Percentiles rank a stretch among this genome's conserved stretches.
These are phyloP conservation scores for Trachurus trachurus DNA, from an alignment of 2,797 vertebrate genomes.

Conservation along the genomic window DNA sequence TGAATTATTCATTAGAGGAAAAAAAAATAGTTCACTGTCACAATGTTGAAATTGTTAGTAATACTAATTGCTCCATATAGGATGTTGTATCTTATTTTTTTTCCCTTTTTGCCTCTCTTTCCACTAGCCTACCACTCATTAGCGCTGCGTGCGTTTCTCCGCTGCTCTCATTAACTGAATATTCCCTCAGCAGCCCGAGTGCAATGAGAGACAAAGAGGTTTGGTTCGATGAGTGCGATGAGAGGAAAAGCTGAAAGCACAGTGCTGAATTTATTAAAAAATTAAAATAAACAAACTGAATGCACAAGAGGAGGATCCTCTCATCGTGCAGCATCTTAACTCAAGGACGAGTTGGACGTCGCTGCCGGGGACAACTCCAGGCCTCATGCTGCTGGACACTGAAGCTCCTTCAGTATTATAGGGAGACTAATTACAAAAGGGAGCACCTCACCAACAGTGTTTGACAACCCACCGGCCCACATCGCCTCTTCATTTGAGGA, in stretches of 20 bases:
- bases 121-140: slow-evolving; percentile 27
- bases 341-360: not conserved
- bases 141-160: slow-evolving; percentile 21
- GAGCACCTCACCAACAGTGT: slow-evolving; percentile 3
- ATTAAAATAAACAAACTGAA: not conserved
- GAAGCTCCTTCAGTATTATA: not conserved
- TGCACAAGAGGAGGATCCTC: not conserved
- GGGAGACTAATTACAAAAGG: slow-evolving; percentile 17
- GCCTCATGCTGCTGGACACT: slow-evolving; percentile 12
- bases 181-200: slow-evolving; percentile 29
- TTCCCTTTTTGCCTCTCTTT: slow-evolving; percentile 20
- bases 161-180: slow-evolving; percentile 42
- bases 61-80: slow-evolving; percentile 4
- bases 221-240: not conserved
- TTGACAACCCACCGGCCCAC: slow-evolving; percentile 18
- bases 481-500: slow-evolving; percentile 24
- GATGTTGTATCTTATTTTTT: not conserved
- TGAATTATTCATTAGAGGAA: slow-evolving; percentile 19
- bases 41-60: slow-evolving; percentile 2
- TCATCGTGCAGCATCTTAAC: not conserved
- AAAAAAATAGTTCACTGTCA: not conserved
- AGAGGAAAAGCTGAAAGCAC: not conserved
- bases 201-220: slow-evolving; percentile 27
- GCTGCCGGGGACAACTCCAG: not conserved
- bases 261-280: not conserved